phyloP scores from a whole-genome alignment of 1,140 invertebrate species.

The Drosophila serrata region DNA sequence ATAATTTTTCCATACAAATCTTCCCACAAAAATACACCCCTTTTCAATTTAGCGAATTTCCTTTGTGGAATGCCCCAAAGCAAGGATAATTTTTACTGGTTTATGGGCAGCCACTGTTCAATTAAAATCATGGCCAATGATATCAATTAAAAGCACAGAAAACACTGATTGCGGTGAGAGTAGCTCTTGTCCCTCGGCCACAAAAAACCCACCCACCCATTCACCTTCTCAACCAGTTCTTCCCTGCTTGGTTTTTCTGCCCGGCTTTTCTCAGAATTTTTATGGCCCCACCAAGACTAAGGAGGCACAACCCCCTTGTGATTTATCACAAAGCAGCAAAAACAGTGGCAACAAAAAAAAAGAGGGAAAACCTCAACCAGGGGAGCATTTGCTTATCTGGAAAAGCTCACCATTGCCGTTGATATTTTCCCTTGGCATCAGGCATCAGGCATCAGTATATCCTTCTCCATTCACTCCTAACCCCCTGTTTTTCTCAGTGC shows the following conservation, averaged over 20 bases:
- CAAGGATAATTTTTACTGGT: constrained; percentile 58
- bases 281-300: constrained; percentile 36
- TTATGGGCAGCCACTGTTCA: constrained; percentile 74
- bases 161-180: constrained; percentile 68
- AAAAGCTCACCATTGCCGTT: constrained; percentile 25
- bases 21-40: background rate
- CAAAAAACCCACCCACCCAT: background rate
- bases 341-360: constrained; percentile 42
- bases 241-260: too few relatives aligned
- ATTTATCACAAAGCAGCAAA: constrained; percentile 56
- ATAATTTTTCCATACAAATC: background rate
- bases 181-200: constrained; percentile 37
- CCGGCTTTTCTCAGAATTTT: constrained; percentile 24
- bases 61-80: constrained; percentile 15
- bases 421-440: constrained; percentile 1
- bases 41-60: constrained; percentile 7
- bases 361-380: constrained; percentile 39
- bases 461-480: background rate
- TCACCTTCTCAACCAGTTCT: constrained; percentile 7
- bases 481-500: constrained; percentile 10
- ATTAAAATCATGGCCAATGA: constrained; percentile 78
- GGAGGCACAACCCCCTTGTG: constrained; percentile 48
- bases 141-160: constrained; percentile 74
- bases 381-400: constrained; percentile 65
- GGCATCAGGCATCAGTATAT: background rate